phyloP scores from a whole-genome alignment of 2,797 vertebrate genomes.

The Lindbergichthys nudifrons region DNA sequence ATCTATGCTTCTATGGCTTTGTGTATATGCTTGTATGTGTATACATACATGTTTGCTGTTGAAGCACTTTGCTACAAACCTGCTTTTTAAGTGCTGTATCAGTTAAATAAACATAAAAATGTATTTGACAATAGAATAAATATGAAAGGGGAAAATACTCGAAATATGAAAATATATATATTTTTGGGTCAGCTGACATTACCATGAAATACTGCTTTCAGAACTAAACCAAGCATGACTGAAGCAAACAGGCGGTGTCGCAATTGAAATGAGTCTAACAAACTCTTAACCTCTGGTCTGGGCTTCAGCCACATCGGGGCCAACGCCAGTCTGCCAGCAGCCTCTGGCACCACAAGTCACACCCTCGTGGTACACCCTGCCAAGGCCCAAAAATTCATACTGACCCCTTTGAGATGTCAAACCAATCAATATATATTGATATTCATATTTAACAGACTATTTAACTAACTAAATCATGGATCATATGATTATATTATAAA shows the following conservation, averaged over 20 bases:
- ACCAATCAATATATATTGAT: constrained; percentile 19
- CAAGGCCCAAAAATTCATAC: constrained; percentile 32
- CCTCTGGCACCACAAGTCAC: constrained; percentile 60
- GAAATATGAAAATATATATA: neutral
- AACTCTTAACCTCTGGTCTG: constrained; percentile 39
- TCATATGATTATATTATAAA: too few relatives aligned
- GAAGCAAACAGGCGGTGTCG: constrained; percentile 23
- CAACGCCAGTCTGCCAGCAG: constrained; percentile 42
- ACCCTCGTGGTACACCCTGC: constrained; percentile 45
- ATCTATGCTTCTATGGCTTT: too few relatives aligned
- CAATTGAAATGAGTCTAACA: constrained; percentile 39
- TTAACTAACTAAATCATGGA: too few relatives aligned
- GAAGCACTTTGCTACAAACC: too few relatives aligned
- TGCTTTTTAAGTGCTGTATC: too few relatives aligned
- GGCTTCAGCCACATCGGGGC: constrained; percentile 32
- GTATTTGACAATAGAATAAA: too few relatives aligned
- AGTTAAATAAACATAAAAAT: too few relatives aligned
- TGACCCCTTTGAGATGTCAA: constrained; percentile 19
- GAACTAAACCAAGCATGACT: constrained; percentile 17
- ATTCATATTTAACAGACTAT: too few relatives aligned
- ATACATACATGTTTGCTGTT: too few relatives aligned
- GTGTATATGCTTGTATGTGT: too few relatives aligned
- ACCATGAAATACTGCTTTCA: constrained; percentile 28
- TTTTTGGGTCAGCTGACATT: constrained; percentile 9
- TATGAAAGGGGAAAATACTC: neutral